Evolutionary conservation across 2,113 vertebrate species (phyloP).

Genomic region (Ammodytes dubius): DNA sequence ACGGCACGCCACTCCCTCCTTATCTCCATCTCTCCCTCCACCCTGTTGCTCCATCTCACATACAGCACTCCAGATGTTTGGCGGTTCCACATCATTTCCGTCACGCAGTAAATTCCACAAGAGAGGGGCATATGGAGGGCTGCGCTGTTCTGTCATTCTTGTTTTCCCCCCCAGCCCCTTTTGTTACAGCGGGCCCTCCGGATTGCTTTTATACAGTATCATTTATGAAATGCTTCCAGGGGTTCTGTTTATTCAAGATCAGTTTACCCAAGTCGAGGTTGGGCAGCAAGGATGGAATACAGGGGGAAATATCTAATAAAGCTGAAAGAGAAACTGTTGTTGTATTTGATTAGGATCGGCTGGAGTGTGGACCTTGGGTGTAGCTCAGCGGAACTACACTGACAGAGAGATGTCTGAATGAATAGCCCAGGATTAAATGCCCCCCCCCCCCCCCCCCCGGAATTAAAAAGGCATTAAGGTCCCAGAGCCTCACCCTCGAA

Average conservation of each 20-base stretch:
- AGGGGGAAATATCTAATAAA: slow-evolving; percentile 74
- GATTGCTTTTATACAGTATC: slow-evolving; percentile 61
- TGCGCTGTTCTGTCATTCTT: slow-evolving; percentile 50
- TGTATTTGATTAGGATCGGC: slow-evolving; percentile 67
- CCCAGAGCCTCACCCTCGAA: slow-evolving; percentile 54
- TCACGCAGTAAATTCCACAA: slow-evolving; percentile 74
- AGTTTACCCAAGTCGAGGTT: slow-evolving; percentile 51
- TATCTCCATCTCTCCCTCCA: slow-evolving; percentile 63
- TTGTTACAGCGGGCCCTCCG: slow-evolving; percentile 54
- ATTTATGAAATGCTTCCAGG: slow-evolving; percentile 57
- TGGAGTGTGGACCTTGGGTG: slow-evolving; percentile 61
- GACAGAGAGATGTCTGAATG: slow-evolving; percentile 47
- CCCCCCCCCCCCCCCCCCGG: neutral
- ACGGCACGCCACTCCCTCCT: slow-evolving; percentile 50
- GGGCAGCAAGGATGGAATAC: slow-evolving; percentile 40
- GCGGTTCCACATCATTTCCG: slow-evolving; percentile 77
- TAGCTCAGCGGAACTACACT: slow-evolving; percentile 40
- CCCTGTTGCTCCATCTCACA: slow-evolving; percentile 51
- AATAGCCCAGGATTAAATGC: slow-evolving; percentile 63
- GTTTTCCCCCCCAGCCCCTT: slow-evolving; percentile 49
- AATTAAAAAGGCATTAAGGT: slow-evolving; percentile 70
- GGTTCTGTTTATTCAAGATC: slow-evolving; percentile 68
- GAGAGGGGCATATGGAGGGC: slow-evolving; percentile 62
- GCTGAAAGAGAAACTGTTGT: slow-evolving; percentile 58
- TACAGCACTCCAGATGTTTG: slow-evolving; percentile 78